These are phyloP conservation scores for Philantomba maxwellii DNA, from an alignment of 2,113 vertebrate genomes.

Conservation along the genomic window DNA sequence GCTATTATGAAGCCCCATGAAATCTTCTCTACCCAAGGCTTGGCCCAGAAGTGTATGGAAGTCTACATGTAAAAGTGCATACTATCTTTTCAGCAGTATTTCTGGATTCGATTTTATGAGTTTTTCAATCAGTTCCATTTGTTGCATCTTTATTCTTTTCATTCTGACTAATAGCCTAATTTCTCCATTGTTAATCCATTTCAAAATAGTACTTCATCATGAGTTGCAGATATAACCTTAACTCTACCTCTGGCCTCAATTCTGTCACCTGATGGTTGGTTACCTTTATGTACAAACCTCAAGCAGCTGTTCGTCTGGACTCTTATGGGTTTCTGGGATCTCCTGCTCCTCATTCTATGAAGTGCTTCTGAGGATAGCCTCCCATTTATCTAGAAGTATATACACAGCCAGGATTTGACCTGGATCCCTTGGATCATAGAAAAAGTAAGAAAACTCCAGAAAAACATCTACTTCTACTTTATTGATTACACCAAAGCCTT, in stretches of 20 bases:
- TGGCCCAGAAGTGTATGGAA: neutral
- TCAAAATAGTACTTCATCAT: neutral
- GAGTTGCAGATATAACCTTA: neutral
- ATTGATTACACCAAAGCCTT: neutral
- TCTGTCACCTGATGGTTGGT: neutral
- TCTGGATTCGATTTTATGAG: neutral
- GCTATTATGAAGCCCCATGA: neutral
- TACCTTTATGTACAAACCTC: neutral
- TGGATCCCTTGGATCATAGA: neutral
- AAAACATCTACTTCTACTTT: neutral
- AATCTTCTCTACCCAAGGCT: neutral
- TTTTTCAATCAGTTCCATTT: neutral
- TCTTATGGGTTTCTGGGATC: neutral
- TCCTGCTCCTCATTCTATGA: neutral
- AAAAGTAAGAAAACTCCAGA: neutral
- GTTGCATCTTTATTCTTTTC: neutral
- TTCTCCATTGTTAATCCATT: neutral
- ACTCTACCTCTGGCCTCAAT: neutral
- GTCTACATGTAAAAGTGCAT: neutral
- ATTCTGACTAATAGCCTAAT: neutral
- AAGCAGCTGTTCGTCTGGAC: neutral
- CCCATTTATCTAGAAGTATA: neutral
- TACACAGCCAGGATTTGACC: neutral
- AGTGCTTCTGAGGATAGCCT: neutral
- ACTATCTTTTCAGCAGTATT: neutral